Conservation (phyloP, 2,797 vertebrate genomes). For the Tiaroga cobitis region DNA sequence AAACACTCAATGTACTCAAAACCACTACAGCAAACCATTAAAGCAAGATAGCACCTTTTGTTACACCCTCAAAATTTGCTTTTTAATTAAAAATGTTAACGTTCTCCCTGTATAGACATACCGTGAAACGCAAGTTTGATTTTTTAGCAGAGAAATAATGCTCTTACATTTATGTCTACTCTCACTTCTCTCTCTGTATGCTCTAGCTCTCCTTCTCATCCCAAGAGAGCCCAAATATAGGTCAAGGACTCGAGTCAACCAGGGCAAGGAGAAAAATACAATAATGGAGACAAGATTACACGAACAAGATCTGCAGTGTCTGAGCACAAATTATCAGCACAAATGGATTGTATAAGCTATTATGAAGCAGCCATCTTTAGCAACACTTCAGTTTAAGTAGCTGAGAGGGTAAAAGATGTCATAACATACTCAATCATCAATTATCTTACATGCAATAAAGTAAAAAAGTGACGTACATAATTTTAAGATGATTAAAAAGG, state of each 20-base stretch:
- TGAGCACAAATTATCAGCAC: conserved; percentile 14
- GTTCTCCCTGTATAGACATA: neutral
- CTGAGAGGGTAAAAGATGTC: conserved; percentile 1
- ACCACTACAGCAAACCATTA: conserved; percentile 7
- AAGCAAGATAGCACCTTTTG: neutral
- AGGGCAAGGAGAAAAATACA: conserved; percentile 65
- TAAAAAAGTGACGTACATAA: neutral
- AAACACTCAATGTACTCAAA: neutral
- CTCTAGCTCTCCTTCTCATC: conserved; percentile 40
- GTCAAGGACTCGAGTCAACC: conserved; percentile 70
- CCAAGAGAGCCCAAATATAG: conserved; percentile 57
- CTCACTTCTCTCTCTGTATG: conserved; percentile 18
- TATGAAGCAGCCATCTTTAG: conserved; percentile 4
- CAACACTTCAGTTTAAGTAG: conserved; percentile 2
- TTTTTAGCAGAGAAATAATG: neutral
- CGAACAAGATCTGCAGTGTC: conserved; percentile 18
- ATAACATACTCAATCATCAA: neutral
- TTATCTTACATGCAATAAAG: neutral
- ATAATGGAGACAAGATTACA: conserved; percentile 55
- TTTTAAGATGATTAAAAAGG: neutral
- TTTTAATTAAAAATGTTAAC: neutral
- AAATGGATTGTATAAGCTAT: neutral
- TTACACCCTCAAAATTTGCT: neutral
- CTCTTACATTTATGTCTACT: conserved; percentile 7
- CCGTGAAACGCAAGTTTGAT: neutral